These are phyloP conservation scores for Rhea americana DNA, from an alignment of 2,113 vertebrate species.

Conservation along the genomic window DNA sequence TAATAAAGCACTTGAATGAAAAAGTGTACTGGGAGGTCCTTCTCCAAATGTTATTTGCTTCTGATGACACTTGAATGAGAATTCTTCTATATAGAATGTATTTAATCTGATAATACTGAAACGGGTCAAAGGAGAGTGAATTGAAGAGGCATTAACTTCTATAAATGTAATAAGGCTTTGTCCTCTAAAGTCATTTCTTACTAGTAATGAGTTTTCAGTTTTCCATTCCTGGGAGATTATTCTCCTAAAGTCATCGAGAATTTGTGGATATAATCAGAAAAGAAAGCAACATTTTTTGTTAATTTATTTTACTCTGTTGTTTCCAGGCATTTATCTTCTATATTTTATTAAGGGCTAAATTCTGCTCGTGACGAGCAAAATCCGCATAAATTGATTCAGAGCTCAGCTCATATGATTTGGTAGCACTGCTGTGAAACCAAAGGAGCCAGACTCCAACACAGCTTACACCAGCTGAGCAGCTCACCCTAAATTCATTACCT, in stretches of 20 bases:
- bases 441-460: neutral
- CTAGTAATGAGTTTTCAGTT: constrained; percentile 44
- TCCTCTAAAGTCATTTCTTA: constrained; percentile 31
- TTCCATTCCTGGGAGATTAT: constrained; percentile 36
- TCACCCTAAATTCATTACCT: neutral
- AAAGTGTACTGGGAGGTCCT: neutral
- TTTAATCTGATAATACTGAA: constrained; percentile 55
- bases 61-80: constrained; percentile 1
- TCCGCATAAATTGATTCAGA: neutral
- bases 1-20: constrained; percentile 6
- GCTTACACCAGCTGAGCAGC: neutral
- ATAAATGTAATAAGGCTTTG: constrained; percentile 62
- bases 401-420: neutral
- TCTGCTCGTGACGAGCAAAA: neutral
- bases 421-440: neutral
- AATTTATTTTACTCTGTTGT: neutral
- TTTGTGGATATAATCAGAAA: neutral
- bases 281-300: constrained; percentile 3
- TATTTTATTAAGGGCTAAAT: neutral
- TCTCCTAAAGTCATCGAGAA: constrained; percentile 28
- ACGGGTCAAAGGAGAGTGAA: constrained; percentile 27
- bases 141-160: constrained; percentile 48
- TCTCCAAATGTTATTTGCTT: constrained; percentile 43
- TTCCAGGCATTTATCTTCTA: neutral
- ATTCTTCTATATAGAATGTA: constrained; percentile 10